These are phyloP conservation scores for Coptotermes formosanus DNA, from an alignment of 1,140 invertebrate genomes.

Conservation along the genomic window DNA sequence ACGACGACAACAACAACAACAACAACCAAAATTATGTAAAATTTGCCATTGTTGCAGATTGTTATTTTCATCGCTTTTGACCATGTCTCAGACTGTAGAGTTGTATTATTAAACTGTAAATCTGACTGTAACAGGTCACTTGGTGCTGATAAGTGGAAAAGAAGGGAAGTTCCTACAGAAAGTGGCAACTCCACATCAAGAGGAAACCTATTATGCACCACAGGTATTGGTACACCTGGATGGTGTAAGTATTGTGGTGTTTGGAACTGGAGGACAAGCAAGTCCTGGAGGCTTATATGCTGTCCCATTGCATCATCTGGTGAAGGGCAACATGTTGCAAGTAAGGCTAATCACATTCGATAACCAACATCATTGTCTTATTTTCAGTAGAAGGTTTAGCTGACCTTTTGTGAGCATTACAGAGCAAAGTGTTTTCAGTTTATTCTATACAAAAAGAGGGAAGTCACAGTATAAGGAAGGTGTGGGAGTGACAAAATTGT, in stretches of 20 bases:
- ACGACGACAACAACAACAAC: too few relatives aligned
- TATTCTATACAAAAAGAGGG: too few relatives aligned
- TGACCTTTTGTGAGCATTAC: too few relatives aligned
- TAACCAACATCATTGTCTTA: too few relatives aligned
- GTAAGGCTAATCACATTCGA: constrained; percentile 41
- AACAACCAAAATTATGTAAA: too few relatives aligned
- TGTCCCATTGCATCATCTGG: constrained; percentile 57
- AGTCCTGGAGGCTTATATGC: constrained; percentile 68
- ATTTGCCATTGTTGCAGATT: too few relatives aligned
- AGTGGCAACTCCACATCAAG: constrained; percentile 62
- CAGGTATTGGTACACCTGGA: constrained; percentile 58
- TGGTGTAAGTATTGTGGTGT: constrained; percentile 59
- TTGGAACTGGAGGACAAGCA: constrained; percentile 74
- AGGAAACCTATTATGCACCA: constrained; percentile 73
- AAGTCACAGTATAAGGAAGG: too few relatives aligned
- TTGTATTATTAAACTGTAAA: not conserved
- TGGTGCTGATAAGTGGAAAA: constrained; percentile 70
- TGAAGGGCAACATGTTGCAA: constrained; percentile 55
- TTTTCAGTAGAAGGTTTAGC: too few relatives aligned
- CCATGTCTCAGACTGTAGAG: too few relatives aligned
- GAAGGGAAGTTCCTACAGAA: constrained; percentile 63
- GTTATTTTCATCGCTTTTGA: too few relatives aligned
- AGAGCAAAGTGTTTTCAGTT: too few relatives aligned
- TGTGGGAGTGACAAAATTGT: too few relatives aligned
- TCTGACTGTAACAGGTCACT: constrained; percentile 52